phyloP scores from a whole-genome alignment of 2,888 invertebrate genomes.

The Caenorhabditis drosophilae region DNA sequence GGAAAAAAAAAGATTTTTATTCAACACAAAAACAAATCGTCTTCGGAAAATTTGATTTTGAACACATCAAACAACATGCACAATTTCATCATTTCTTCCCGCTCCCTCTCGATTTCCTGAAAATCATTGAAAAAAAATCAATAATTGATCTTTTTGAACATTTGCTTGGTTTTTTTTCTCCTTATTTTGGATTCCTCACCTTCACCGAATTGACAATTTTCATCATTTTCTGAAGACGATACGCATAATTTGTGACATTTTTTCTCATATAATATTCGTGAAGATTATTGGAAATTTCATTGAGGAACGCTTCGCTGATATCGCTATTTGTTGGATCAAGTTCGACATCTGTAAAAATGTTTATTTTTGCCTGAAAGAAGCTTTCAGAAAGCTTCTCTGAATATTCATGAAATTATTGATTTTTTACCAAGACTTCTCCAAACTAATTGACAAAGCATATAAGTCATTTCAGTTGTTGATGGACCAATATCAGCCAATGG shows the following conservation, averaged over 20 bases:
- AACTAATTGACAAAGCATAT: constrained; percentile 30
- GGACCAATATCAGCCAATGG: constrained; percentile 23
- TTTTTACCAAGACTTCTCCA: constrained; percentile 29
- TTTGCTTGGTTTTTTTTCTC: no score
- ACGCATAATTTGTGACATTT: constrained; percentile 24
- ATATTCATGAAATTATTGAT: neutral
- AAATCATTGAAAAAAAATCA: neutral
- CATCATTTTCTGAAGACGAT: constrained; percentile 30
- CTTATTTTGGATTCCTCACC: neutral
- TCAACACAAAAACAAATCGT: constrained; percentile 32
- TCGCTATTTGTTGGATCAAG: constrained; percentile 13
- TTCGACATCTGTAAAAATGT: constrained; percentile 20
- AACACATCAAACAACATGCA: constrained; percentile 30
- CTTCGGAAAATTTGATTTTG: constrained; percentile 26
- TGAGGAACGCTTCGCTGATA: constrained; percentile 19
- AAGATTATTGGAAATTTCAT: constrained; percentile 18
- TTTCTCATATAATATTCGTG: constrained; percentile 23
- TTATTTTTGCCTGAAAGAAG: neutral
- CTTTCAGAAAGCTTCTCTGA: neutral
- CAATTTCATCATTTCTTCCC: constrained; percentile 26
- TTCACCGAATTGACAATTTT: constrained; percentile 35
- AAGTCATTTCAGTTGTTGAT: constrained; percentile 32
- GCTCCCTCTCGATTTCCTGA: constrained; percentile 22
- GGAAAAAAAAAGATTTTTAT: neutral
- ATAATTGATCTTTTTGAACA: no score